Evolutionary conservation across 2,888 invertebrate species (phyloP), one percentile per base, ranked within the genome.

Genomic region (Oxyscelio sp.): DNA sequence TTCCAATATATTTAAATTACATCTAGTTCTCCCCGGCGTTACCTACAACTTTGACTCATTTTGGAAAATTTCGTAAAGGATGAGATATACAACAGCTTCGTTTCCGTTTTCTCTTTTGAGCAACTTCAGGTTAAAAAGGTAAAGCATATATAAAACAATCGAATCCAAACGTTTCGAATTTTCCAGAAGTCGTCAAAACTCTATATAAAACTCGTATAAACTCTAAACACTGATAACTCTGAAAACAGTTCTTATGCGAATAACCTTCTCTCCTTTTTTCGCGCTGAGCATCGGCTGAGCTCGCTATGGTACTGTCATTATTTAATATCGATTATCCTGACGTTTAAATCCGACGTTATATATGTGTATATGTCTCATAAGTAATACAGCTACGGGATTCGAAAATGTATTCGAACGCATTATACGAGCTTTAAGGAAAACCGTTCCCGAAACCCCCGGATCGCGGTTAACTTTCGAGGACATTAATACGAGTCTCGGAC

Each of bases 161-260:
- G 54, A 52, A 43, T 27, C 45, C 17, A 70, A 70, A 61, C 59
- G 61, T 58, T 65, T n/a, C 48, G 22, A 58, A 68, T 65, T 82
- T 77, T 82, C 63, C 56, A 75, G 75, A 70, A 75, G 22, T 81
- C 70, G 52, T 74, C 73, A 58, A 54, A 17, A 58, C 5, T 70
- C 50, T 66, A 65, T 82, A 82, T 66, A 82, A 82, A 82, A 77
- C 65, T 70, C 77, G 75, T 77, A 82, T 82, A 82, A 82, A 82
- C 77, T 82, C 82, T 77, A 82, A 82, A 82, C 71, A 82, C 63
- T 75, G 75, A 82, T 75, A 82, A 82, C 68, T 66, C 52, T 40
- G 63, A 75, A 75, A 74, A 75, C 82, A 77, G 63, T 19, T 61
- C 48, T 22, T 34, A 2, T 38, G 43, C 34, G 63, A 74, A 63